These are phyloP conservation scores for Cavia porcellus DNA, from an alignment of 2,113 vertebrate species.

Conservation along the genomic window DNA sequence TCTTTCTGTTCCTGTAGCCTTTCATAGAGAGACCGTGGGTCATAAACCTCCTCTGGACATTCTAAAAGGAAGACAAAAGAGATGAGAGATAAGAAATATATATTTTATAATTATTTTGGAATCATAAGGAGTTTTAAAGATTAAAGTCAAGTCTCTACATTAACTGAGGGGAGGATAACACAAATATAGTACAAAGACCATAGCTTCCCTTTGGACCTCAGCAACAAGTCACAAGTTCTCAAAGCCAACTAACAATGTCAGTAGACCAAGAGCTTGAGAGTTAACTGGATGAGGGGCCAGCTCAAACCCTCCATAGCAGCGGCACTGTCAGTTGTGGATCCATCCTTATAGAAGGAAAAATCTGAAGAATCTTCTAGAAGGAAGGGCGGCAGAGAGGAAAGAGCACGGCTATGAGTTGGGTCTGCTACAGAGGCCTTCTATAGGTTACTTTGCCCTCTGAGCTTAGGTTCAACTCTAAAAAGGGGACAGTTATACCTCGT, in stretches of 20 bases:
- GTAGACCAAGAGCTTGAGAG: not conserved
- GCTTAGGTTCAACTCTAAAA: not conserved
- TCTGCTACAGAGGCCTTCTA: not conserved
- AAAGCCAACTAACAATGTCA: conserved; percentile 44
- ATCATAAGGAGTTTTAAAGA: conserved; percentile 48
- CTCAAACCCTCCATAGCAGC: not conserved
- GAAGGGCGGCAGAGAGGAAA: not conserved
- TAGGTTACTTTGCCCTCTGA: not conserved
- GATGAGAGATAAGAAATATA: not conserved
- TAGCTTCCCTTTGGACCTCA: conserved; percentile 1
- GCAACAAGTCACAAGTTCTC: not conserved
- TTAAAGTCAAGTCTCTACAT: conserved; percentile 37
- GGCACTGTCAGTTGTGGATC: not conserved
- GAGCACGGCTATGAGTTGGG: not conserved
- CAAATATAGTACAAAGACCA: conserved; percentile 63
- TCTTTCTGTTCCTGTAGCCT: conserved; percentile 98
- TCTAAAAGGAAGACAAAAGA: conserved; percentile 87
- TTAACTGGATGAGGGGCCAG: not conserved
- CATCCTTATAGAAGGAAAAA: not conserved
- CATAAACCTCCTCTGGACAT: conserved; percentile 96
- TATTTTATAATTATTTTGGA: conserved; percentile 66
- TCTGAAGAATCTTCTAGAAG: not conserved
- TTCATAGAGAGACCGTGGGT: conserved; percentile 95
- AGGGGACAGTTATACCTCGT: not conserved
- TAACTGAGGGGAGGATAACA: conserved; percentile 32